Evolutionary conservation across 2,113 vertebrate genomes (phyloP), one percentile per base, ranked within the genome.

Genomic region (Hassar affinis): DNA sequence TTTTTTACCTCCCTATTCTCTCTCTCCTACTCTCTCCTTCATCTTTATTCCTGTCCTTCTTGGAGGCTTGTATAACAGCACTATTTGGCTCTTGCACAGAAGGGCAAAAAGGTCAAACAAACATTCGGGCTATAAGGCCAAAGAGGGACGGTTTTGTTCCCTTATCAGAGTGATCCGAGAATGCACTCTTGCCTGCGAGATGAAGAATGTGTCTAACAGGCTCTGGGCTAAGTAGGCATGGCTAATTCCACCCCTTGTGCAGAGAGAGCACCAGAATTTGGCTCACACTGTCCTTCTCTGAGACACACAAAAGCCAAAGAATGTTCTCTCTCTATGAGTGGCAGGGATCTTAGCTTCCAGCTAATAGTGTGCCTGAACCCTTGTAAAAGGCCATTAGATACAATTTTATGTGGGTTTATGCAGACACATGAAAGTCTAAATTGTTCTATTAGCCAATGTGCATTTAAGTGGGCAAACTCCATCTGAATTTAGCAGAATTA

Each of bases 141-240:
- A 59, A 81, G 61, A 83, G 74, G 77, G 77, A 66, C 18, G 6
- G 81, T 86, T 83, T 83, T 83, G 74, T 86, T 80, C 51, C 33
- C 77, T 72, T 80, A 84, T 84, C 83, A 3, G 51, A 27, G 83
- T 49, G 77, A 84, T 84, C 83, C 33, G 68, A 84, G 83, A 84
- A 84, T 54, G 66, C 47, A 35, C 27, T 66, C 56, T 61, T 33
- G 45, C 27, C 64, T 69, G 51, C 1, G 15, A 82, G 71, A 61
- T 42, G 54, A 72, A 68, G 66, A 79, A 79, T 78, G 77, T 84
- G 77, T 84, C 66, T 51, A 74, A 72, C 62, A 78, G 82, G 62
- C 59, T 72, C 47, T 61, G 42, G 54, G 20, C 14, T 51, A 56
- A 72, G 47, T 15, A 71, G 64, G 52, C 42, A 51, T 57, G 45